Evolutionary conservation across 2,888 invertebrate genomes (phyloP).

Genomic region (Thelaira solivaga): DNA sequence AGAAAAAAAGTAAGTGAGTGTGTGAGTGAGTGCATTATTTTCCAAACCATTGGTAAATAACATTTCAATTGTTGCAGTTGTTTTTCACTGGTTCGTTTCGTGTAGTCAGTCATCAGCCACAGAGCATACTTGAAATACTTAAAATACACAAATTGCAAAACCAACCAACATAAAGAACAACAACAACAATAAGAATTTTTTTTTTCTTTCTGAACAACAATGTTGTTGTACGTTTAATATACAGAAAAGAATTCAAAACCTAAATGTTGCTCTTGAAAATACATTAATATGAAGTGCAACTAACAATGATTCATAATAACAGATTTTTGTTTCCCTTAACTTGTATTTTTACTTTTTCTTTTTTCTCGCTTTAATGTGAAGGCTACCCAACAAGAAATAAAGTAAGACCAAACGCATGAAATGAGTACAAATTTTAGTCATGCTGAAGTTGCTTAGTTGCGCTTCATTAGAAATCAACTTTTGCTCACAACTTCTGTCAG

Average conservation of each 20-base stretch:
- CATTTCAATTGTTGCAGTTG: conserved; percentile 43
- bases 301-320: conserved; percentile 18
- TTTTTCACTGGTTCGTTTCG: conserved; percentile 26
- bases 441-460: too few species aligned
- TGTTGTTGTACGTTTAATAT: conserved; percentile 10
- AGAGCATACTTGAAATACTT: conserved; percentile 44
- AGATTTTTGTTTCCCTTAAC: background rate
- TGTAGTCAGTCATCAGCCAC: conserved; percentile 36
- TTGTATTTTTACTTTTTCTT: too few species aligned
- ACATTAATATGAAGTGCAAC: conserved; percentile 46
- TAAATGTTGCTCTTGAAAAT: conserved; percentile 50
- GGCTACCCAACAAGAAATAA: too few species aligned
- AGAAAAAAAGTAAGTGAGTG: too few species aligned
- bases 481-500: too few species aligned
- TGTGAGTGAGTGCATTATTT: conserved; percentile 48
- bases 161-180: conserved; percentile 11
- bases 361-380: too few species aligned
- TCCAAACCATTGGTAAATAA: conserved; percentile 58
- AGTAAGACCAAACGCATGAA: too few species aligned
- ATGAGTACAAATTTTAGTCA: too few species aligned
- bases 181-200: too few species aligned
- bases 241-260: conserved; percentile 21
- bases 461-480: too few species aligned
- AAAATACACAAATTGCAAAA: conserved; percentile 23
- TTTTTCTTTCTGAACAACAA: conserved; percentile 7